These are phyloP conservation scores for rat (Rattus norvegicus) DNA, from an alignment of 2,113 vertebrate species.

Conservation along the genomic window GRCr8 NC_086026.1:121031501-121032000, in stretches of 20 bases:
- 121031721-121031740: constrained; percentile 69
- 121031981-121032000: not conserved
- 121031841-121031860: not conserved
- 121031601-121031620: constrained; percentile 70
- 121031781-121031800: constrained; percentile 30
- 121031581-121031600: constrained; percentile 87
- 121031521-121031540: constrained; percentile 93
- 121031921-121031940: constrained; percentile 24
- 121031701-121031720: constrained; percentile 62
- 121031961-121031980: not conserved
- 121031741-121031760: not conserved
- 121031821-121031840: constrained; percentile 56
- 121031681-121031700: constrained; percentile 70
- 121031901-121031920: not conserved
- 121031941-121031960: not conserved
- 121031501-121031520: constrained; percentile 89
- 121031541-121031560: constrained; percentile 91
- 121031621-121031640: constrained; percentile 13
- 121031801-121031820: not conserved
- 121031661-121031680: constrained; percentile 84
- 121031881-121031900: not conserved
- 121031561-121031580: constrained; percentile 92
- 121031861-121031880: constrained; percentile 36
- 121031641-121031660: constrained; percentile 78
- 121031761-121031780: constrained; percentile 21